Percentiles rank a stretch among this genome's conserved stretches.
These are phyloP conservation scores for Australoheros facetus DNA, from an alignment of 2,797 vertebrate species.

Conservation along the genomic window DNA sequence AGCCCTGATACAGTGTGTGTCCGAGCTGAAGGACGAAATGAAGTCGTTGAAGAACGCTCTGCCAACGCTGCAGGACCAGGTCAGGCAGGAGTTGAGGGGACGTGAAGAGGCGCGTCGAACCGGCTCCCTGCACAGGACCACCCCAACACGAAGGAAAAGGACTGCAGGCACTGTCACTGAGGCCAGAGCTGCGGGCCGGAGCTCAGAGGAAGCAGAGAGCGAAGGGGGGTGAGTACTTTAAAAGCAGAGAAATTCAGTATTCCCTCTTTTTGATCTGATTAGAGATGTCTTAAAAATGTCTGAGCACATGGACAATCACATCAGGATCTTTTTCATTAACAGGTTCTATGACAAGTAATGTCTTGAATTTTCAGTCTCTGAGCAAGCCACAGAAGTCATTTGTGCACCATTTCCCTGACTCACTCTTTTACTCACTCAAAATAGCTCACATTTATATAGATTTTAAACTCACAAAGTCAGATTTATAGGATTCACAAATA, in stretches of 20 bases:
- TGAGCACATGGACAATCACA: neutral
- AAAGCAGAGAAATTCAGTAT: neutral
- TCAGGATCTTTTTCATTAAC: neutral
- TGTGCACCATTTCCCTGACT: neutral
- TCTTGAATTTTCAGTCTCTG: neutral
- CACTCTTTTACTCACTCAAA: neutral
- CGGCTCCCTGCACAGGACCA: conserved; percentile 82
- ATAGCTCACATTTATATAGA: too few relatives aligned
- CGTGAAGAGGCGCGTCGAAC: conserved; percentile 57
- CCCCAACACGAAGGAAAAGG: conserved; percentile 83
- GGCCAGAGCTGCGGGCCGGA: conserved; percentile 61
- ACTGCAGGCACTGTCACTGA: conserved; percentile 26
- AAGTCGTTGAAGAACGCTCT: conserved; percentile 86
- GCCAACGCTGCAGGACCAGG: conserved; percentile 87
- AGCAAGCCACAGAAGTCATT: neutral
- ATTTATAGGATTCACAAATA: neutral
- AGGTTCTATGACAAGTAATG: neutral
- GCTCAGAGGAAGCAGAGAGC: conserved; percentile 85
- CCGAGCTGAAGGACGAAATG: conserved; percentile 93
- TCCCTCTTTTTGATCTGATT: neutral
- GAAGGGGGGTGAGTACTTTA: conserved; percentile 82
- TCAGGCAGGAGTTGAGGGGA: conserved; percentile 84
- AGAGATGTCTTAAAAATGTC: neutral
- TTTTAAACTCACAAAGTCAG: neutral
- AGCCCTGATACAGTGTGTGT: conserved; percentile 86